Evolutionary conservation across 2,888 invertebrate species (phyloP).

Genomic region (Ecliptopera silaceata): DNA sequence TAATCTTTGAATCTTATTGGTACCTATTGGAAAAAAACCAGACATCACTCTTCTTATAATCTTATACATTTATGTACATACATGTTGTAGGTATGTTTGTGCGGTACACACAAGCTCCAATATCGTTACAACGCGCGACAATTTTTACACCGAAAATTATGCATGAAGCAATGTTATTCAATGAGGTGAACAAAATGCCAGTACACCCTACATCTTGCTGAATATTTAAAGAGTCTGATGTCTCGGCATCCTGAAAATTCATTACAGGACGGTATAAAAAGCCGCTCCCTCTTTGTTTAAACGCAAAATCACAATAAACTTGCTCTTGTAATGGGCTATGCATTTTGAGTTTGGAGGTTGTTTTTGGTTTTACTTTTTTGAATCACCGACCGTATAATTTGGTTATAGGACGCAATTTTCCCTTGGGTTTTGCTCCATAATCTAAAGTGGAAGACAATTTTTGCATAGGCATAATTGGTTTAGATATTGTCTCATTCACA

Average conservation of each 20-base stretch:
- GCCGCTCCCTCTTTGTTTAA: conserved; percentile 76
- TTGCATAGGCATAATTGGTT: neutral
- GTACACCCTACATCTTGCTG: conserved; percentile 63
- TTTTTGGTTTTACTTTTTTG: conserved; percentile 56
- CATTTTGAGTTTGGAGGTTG: conserved; percentile 58
- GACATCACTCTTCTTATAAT: neutral
- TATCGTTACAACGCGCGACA: conserved; percentile 41
- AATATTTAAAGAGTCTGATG: conserved; percentile 72
- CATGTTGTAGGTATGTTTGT: too few species aligned
- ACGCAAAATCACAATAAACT: conserved; percentile 80
- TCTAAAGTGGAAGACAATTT: conserved; percentile 7
- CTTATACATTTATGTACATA: neutral
- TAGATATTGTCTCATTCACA: too few species aligned
- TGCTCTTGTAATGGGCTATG: conserved; percentile 71
- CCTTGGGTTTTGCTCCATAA: conserved; percentile 18
- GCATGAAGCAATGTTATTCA: conserved; percentile 80
- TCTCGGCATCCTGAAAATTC: conserved; percentile 68
- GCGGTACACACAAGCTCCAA: neutral
- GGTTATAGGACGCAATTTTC: conserved; percentile 27
- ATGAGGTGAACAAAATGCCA: conserved; percentile 70
- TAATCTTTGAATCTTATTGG: too few species aligned
- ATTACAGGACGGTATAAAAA: conserved; percentile 72
- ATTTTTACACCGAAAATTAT: conserved; percentile 67
- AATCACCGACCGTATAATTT: conserved; percentile 40
- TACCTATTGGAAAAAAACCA: neutral